Base-by-base conservation (phyloP, 2,113 vertebrate genomes). In the Phyllostomus discolor region DNA sequence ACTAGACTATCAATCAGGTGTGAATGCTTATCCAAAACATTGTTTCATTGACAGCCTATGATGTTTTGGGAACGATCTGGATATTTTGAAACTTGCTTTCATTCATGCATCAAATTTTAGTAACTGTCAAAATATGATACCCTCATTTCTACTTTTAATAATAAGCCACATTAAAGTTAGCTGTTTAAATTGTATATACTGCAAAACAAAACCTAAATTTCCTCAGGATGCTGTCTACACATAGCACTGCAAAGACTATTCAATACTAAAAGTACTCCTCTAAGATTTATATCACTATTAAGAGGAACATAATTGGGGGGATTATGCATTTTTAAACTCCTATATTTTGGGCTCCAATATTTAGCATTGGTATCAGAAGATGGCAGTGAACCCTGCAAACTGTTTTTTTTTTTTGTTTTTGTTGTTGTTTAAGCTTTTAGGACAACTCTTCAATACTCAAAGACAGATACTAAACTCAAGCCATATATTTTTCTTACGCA, bases 11-110 rank as follows among this genome's bases (percentile, higher is more conserved):
- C 46, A 91, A 95, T 75, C 41, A 98, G 96, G 14, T 97, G 76
- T 97, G 95, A 97, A 97, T 98, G 95, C 98, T 98, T 97, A 96
- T 90, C 86, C 97, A 96, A 98, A 94, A 41, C 81, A 95, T 0
- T 33, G 86, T 69, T 93, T 92, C 28, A 0, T 0, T 93, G 64
- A 46, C 48, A 83, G 48, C 7, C 54, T 97, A 90, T 73, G 57
- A 90, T 95, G 67, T 95, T 97, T 91, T 43, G 38, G 7, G 16
- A 94, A 54, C 88, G 98, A 95, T 80, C 48, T 54, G 67, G 79
- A 19, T 92, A 97, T 95, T 98, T 59, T 95, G 64, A 96, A 94
- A 98, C 90, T 97, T 97, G 89, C 0, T 35, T 95, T 95, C 87
- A 88, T 84, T 94, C 79, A 84, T 70, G 26, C 97, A 75, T 62